phyloP scores from a whole-genome alignment of 1,140 invertebrate genomes.

The Teleogryllus occipitalis region DNA sequence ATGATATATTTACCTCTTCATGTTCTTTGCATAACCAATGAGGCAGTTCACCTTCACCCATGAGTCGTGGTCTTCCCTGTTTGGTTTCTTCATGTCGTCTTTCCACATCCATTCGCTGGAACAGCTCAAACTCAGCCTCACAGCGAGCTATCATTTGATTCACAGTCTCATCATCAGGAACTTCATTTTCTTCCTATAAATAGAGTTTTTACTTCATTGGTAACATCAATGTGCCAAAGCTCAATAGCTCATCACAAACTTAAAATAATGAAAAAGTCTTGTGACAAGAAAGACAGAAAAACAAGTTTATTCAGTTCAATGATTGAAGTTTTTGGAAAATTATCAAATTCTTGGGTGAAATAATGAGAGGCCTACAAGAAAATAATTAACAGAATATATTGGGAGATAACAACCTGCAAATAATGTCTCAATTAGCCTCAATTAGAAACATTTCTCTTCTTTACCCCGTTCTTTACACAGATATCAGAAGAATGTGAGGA shows the following conservation, averaged over 20 bases:
- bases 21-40: constrained; percentile 52
- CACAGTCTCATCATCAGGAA: constrained; percentile 64
- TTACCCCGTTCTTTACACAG: too few species aligned
- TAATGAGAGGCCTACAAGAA: too few species aligned
- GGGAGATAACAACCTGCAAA: too few species aligned
- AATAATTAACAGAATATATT: too few species aligned
- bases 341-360: too few species aligned
- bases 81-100: constrained; percentile 44
- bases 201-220: background rate
- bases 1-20: constrained; percentile 38
- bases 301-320: too few species aligned
- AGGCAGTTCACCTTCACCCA: constrained; percentile 56
- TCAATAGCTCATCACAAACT: too few species aligned
- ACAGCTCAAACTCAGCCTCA: constrained; percentile 58
- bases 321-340: too few species aligned
- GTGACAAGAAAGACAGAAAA: background rate
- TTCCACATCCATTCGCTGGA: constrained; percentile 59
- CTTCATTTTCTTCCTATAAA: constrained; percentile 55
- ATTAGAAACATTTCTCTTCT: too few species aligned
- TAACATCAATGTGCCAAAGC: background rate
- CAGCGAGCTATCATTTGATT: constrained; percentile 64
- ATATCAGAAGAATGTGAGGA: too few species aligned
- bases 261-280: too few species aligned
- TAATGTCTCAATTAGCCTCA: too few species aligned
- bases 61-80: constrained; percentile 46